phyloP scores from a whole-genome alignment of 2,113 vertebrate species.

The Turdus rufiventris region DNA sequence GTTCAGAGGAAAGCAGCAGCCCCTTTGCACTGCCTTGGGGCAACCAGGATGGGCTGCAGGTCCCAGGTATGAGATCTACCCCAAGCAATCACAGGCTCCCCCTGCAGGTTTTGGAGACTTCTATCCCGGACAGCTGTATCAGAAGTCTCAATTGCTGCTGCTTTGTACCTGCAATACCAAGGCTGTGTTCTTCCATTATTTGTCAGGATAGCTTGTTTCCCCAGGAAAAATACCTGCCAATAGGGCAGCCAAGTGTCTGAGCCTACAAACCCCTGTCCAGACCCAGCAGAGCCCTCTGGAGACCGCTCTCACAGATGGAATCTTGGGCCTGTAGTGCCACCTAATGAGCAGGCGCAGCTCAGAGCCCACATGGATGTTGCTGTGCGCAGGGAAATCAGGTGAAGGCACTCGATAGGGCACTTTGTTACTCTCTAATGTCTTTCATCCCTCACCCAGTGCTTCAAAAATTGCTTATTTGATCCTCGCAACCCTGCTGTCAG shows the following conservation, averaged over 20 bases:
- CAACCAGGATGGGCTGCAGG: background rate
- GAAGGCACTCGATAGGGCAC: background rate
- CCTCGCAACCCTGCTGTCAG: background rate
- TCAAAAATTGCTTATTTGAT: background rate
- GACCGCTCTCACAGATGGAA: background rate
- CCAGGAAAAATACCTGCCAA: background rate
- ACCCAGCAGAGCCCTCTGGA: background rate
- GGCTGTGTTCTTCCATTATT: background rate
- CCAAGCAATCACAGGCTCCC: background rate
- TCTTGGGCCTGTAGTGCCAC: conserved; percentile 41
- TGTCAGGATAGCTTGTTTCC: background rate
- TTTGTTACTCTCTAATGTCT: background rate
- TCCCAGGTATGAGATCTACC: background rate
- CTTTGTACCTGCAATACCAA: background rate
- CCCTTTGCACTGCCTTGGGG: background rate
- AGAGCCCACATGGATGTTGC: background rate
- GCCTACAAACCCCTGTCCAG: background rate
- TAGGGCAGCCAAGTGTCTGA: background rate
- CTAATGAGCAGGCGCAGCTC: conserved; percentile 7
- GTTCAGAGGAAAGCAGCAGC: background rate
- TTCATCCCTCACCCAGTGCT: background rate
- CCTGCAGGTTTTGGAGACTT: background rate
- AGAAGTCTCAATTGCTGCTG: background rate
- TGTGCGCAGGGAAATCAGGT: background rate
- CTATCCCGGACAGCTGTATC: fast-evolving